Evolutionary conservation across 2,113 vertebrate genomes (phyloP).

Genomic region (Gavia stellata): DNA sequence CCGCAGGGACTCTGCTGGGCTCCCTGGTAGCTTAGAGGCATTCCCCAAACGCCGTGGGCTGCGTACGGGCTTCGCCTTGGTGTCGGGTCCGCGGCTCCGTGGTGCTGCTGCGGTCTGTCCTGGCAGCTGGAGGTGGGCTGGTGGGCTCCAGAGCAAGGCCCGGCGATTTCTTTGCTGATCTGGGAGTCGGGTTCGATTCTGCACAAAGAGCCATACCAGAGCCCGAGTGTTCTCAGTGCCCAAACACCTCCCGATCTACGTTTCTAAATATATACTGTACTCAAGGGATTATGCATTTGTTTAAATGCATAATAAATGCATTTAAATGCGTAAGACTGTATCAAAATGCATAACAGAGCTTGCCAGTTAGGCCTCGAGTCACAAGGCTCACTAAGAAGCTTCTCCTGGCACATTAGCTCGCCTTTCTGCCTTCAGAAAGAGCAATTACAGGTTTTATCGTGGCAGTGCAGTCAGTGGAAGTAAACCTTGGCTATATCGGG

Average conservation of each 20-base stretch:
- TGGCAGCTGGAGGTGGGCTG: background rate
- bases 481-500: background rate
- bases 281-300: conserved; percentile 49
- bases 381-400: background rate
- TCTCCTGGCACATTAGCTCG: background rate
- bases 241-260: background rate
- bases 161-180: rapidly evolving
- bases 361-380: conserved; percentile 13
- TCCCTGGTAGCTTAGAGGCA: rapidly evolving
- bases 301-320: conserved; percentile 62
- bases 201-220: background rate
- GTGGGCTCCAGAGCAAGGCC: background rate
- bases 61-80: rapidly evolving
- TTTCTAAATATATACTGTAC: conserved; percentile 29
- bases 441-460: background rate
- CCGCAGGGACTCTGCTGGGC: background rate
- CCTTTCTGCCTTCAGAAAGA: background rate
- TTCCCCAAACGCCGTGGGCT: rapidly evolving
- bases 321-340: conserved; percentile 15
- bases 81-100: rapidly evolving
- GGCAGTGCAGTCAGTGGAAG: background rate
- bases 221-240: background rate
- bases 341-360: background rate
- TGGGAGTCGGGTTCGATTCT: background rate
- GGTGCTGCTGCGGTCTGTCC: rapidly evolving